Base-by-base conservation (phyloP, 1,140 invertebrate genomes). In the Microplitis demolitor region DNA sequence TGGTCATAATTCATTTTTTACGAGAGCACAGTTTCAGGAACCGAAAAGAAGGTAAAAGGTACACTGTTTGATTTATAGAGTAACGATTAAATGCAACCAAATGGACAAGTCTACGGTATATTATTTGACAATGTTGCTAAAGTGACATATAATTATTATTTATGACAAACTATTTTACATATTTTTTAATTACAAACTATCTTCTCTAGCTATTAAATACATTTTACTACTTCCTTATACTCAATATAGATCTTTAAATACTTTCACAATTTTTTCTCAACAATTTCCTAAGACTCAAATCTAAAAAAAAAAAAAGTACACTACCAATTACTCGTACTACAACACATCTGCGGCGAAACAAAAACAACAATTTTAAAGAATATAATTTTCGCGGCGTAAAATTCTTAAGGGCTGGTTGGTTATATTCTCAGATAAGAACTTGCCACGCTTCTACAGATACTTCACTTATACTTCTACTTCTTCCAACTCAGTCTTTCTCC, bases 331-430 rank as follows among this genome's bases (percentile, higher is more conserved):
- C 39, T 45, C 6, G 39, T 45, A 45, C 11, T 11, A 11, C 39
- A 54, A 37, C 45, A 63, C 39, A 45, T 45, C 39, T 45, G 39
- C 39, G 39, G 11, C 39, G 11, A 50, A 9, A 70, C 39, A 31
- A 82, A 81, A 85, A 85, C 79, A 81, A 78, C 83, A 9, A 51
- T 83, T 83, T 84, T 85, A 78, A 75, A 82, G 82, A 85, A 84
- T 87, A 86, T 87, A 86, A 87, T 86, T 86, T 87, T 86, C 79
- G 78, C 76, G 74, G 73, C 63, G 74, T 77, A 78, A 77, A 75
- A 75, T 67, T 64, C n/a, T 9, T n/a, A 39, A 33, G 3, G 70
- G 13, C 62, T 51, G 51, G 31, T 5, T 58, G 60, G 70, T 71
- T 75, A 79, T 81, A 81, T 82, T 82, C 79, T 69, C 45, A 73